Evolutionary conservation across 2,888 invertebrate genomes (phyloP).

Genomic region (Amitus sp.): DNA sequence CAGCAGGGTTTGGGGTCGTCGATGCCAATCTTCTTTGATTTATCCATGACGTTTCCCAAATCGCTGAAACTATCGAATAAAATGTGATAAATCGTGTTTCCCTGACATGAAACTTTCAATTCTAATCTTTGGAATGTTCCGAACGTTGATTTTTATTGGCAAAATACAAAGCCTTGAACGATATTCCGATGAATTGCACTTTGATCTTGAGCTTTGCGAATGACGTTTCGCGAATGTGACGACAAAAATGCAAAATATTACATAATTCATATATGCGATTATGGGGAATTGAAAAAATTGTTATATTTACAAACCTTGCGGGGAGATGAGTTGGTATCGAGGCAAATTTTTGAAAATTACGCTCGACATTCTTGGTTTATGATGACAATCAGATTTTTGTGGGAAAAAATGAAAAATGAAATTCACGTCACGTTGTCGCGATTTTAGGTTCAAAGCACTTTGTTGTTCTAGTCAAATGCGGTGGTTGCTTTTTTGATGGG

Average conservation of each 20-base stretch:
- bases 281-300: conserved; percentile 8
- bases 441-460: too few relatives aligned
- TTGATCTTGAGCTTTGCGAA: conserved; percentile 17
- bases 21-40: conserved; percentile 43
- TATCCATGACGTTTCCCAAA: conserved; percentile 39
- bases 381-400: not conserved
- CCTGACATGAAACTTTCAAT: not conserved
- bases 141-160: too few relatives aligned
- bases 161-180: too few relatives aligned
- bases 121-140: conserved; percentile 8
- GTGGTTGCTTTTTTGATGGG: too few relatives aligned
- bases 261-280: conserved; percentile 1
- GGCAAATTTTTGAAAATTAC: conserved; percentile 47
- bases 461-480: too few relatives aligned
- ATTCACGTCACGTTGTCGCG: too few relatives aligned
- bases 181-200: conserved; percentile 34
- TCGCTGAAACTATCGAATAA: conserved; percentile 3
- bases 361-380: conserved; percentile 44
- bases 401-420: not conserved
- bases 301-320: conserved; percentile 41
- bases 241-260: conserved; percentile 5
- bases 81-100: too few relatives aligned
- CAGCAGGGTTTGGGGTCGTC: conserved; percentile 34
- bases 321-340: conserved; percentile 41
- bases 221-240: conserved; percentile 9